Base-by-base conservation (phyloP, 1,140 invertebrate genomes). In the Geopemphigus sp. region DNA sequence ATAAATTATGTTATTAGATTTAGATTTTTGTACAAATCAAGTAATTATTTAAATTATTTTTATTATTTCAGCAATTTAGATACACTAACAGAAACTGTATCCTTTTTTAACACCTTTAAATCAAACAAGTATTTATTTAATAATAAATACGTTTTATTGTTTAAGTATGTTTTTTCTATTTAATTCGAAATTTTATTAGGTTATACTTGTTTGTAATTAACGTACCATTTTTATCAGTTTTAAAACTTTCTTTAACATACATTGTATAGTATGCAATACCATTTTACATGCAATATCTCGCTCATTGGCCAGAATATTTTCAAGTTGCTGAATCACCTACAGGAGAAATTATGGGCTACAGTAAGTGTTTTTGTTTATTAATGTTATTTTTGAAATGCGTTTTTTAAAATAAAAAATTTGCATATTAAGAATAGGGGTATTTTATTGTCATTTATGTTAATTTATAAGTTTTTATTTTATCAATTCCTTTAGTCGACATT, bases 301-400 rank as follows among this genome's bases (percentile, higher is more conserved):
- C 96, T 10, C 95, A 97, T 85, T 99, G 97, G 96, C 97, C 97
- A n/a, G 97, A 99, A 87, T 98, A 98, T 87, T 98, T 99, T 86
- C 95, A 97, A 89, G 92, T 98, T 45, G 94, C 95, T 24, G 95
- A 98, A 89, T 94, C 95, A 56, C 94, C 95, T 19, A 93, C 90
- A 86, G 96, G 95, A 6, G 92, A 96, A 87, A 96, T 98, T 61
- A 98, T 99, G 94, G 97, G 97, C 82, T 99, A 99, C 84, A 98
- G 96, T 98, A 91, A 92, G 92, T 92, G 82, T 39, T 29, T 53
- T 5, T 24, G 45, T 14, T 45, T 32, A 50, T 24, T 47, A n/a
- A n/a, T n/a, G 22, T n/a, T 56, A 45, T 22, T 39, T 8, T 57
- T 57, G 56, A 22, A 57, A 57, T 57, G 56, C 24, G 11, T 24